These are phyloP conservation scores for Andrena bicolor DNA, from an alignment of 2,888 invertebrate species.

Conservation along the genomic window DNA sequence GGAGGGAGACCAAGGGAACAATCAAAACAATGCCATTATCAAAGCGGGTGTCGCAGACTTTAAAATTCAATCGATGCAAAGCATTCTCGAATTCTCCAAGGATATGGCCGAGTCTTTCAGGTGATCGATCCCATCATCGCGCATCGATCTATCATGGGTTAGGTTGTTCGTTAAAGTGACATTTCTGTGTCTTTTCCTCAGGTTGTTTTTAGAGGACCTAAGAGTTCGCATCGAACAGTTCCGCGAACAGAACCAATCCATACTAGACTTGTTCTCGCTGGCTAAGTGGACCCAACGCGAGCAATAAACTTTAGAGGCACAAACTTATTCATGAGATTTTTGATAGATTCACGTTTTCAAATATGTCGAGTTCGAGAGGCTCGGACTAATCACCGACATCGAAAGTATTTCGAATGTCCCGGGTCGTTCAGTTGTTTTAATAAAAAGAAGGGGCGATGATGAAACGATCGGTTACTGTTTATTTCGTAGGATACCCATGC, in stretches of 20 bases:
- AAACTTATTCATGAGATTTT: constrained; percentile 19
- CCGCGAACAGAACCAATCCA: constrained; percentile 21
- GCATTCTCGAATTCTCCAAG: constrained; percentile 82
- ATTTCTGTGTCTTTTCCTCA: constrained; percentile 26
- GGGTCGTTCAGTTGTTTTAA: constrained; percentile 30
- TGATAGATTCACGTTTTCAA: constrained; percentile 18
- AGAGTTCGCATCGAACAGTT: constrained; percentile 36
- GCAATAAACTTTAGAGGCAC: constrained; percentile 15
- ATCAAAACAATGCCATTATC: constrained; percentile 76
- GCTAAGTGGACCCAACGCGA: constrained; percentile 36
- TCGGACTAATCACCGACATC: constrained; percentile 1
- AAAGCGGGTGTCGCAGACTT: constrained; percentile 84
- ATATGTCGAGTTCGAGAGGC: not conserved
- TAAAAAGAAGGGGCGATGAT: constrained; percentile 15
- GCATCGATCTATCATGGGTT: not conserved
- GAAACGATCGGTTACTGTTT: not conserved
- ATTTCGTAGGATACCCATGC: not conserved
- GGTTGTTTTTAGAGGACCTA: constrained; percentile 38
- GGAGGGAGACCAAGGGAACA: constrained; percentile 57
- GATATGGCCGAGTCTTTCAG: constrained; percentile 72
- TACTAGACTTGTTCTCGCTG: constrained; percentile 36
- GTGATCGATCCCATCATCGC: constrained; percentile 60
- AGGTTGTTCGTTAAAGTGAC: not conserved
- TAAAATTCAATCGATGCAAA: constrained; percentile 84
- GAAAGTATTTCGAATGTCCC: constrained; percentile 15